These are phyloP conservation scores for Eupithecia subfuscata DNA, from an alignment of 2,888 invertebrate species.

Conservation along the genomic window DNA sequence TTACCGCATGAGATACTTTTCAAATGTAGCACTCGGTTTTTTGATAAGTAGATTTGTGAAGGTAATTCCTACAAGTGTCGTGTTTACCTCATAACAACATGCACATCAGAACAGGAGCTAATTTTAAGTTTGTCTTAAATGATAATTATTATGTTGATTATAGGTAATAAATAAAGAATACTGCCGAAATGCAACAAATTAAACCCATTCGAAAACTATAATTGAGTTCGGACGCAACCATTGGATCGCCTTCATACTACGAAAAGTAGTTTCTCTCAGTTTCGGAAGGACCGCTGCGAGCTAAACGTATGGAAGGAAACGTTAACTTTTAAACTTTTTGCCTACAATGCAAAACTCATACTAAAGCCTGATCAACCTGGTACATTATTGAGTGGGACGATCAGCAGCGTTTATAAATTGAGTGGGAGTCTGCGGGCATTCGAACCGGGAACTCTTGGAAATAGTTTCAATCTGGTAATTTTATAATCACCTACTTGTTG, in stretches of 20 bases:
- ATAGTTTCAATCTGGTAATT: neutral
- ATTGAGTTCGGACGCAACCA: neutral
- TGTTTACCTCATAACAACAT: too few relatives aligned
- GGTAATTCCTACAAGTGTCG: too few relatives aligned
- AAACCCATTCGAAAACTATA: neutral
- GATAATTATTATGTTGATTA: too few relatives aligned
- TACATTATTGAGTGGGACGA: slow-evolving; percentile 11
- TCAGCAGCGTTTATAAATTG: neutral
- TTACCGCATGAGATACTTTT: neutral
- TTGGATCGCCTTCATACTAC: too few relatives aligned
- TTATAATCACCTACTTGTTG: too few relatives aligned
- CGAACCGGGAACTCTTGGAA: neutral
- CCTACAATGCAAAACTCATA: neutral
- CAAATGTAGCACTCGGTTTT: neutral
- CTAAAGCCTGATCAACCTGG: neutral
- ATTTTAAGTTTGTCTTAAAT: too few relatives aligned
- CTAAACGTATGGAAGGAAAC: neutral
- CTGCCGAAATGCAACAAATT: too few relatives aligned
- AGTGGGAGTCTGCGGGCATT: neutral
- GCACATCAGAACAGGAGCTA: too few relatives aligned
- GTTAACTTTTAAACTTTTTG: neutral
- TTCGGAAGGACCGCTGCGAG: neutral
- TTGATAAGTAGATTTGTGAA: too few relatives aligned
- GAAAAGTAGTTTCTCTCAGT: neutral
- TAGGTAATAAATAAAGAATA: too few relatives aligned